phyloP scores from a whole-genome alignment of 2,797 vertebrate species.

The Cynopterus sphinx region DNA sequence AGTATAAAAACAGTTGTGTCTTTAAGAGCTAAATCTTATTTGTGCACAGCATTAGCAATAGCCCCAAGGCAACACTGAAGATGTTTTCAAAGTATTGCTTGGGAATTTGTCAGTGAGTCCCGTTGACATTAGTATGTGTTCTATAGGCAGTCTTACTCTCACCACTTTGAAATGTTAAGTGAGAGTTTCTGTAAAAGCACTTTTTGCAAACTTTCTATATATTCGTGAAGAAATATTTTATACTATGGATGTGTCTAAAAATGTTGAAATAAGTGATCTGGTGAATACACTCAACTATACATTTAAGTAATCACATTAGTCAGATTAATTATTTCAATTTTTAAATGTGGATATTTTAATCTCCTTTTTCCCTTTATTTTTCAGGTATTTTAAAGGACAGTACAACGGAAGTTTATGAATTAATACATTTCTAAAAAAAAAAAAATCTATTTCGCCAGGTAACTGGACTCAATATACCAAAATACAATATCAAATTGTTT shows the following conservation, averaged over 20 bases:
- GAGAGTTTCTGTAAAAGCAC: conserved; percentile 1
- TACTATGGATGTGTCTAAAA: neutral
- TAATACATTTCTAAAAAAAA: neutral
- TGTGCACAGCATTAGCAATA: conserved; percentile 34
- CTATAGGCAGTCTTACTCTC: neutral
- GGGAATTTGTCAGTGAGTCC: conserved; percentile 27
- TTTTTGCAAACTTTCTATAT: conserved; percentile 9
- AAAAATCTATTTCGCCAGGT: rapidly evolving
- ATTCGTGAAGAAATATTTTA: conserved; percentile 33
- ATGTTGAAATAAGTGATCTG: neutral
- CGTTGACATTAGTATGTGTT: conserved; percentile 31
- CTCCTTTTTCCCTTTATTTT: neutral
- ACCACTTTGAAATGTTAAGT: conserved; percentile 53
- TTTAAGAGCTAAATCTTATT: conserved; percentile 50
- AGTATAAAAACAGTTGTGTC: conserved; percentile 50
- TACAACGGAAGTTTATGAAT: neutral
- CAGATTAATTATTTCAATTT: neutral
- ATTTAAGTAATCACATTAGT: neutral
- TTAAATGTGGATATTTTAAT: neutral
- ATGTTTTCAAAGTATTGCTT: conserved; percentile 52
- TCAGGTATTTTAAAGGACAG: neutral
- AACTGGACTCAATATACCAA: neutral
- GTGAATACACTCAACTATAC: neutral
- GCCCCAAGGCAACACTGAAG: conserved; percentile 53
- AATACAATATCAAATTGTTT: neutral